A percentile compares a stretch with the other conserved stretches of the same genome.
phyloP scores from a whole-genome alignment of 2,113 vertebrate genomes.

The Microtus oregoni region DNA sequence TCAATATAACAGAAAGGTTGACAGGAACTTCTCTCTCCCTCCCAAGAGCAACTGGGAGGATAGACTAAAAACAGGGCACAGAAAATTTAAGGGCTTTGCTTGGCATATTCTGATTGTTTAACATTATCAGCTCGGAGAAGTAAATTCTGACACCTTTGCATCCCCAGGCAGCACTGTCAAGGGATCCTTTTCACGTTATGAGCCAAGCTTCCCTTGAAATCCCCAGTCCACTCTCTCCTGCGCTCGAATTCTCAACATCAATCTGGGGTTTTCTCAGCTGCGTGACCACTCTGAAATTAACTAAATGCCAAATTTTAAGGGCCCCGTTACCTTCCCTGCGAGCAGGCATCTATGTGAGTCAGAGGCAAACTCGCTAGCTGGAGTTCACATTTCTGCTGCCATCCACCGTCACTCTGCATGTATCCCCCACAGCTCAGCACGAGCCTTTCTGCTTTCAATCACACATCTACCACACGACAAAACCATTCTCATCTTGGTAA shows the following conservation, averaged over 20 bases:
- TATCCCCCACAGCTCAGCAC: conserved; percentile 28
- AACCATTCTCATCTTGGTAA: not conserved
- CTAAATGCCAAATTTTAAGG: not conserved
- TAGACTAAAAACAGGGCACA: not conserved
- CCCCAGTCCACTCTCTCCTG: not conserved
- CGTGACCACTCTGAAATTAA: not conserved
- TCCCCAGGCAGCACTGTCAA: not conserved
- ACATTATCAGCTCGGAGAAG: not conserved
- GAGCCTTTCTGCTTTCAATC: conserved; percentile 48
- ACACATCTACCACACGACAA: not conserved
- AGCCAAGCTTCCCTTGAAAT: not conserved
- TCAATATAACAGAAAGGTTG: not conserved
- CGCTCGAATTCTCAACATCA: not conserved
- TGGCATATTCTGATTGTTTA: not conserved
- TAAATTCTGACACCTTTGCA: not conserved
- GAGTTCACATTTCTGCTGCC: not conserved
- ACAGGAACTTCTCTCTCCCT: not conserved
- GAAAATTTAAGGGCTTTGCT: not conserved
- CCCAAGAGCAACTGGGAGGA: too few species aligned
- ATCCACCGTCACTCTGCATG: not conserved
- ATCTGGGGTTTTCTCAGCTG: not conserved
- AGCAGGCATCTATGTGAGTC: not conserved
- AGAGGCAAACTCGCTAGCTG: not conserved
- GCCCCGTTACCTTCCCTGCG: not conserved
- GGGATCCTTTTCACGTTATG: not conserved